Evolutionary conservation across 1,140 invertebrate genomes (phyloP).

Genomic region (Diachasmimorpha longicaudata): DNA sequence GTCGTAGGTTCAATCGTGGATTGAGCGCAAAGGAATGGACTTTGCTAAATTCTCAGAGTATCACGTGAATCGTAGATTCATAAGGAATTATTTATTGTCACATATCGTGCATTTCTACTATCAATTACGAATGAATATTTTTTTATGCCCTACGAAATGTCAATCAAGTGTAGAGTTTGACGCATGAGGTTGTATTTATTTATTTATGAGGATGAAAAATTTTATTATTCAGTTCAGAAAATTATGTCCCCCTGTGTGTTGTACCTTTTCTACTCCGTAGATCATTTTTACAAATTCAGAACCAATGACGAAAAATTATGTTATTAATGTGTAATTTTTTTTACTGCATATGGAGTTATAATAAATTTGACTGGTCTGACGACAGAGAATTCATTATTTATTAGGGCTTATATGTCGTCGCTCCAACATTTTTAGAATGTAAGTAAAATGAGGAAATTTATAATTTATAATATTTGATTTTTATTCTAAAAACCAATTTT

Average conservation of each 20-base stretch:
- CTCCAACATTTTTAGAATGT: too few relatives aligned
- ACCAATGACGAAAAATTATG: too few relatives aligned
- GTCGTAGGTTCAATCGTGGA: not conserved
- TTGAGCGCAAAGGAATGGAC: not conserved
- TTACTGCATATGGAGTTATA: too few relatives aligned
- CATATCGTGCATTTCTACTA: not conserved
- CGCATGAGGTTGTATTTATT: not conserved
- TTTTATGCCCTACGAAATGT: not conserved
- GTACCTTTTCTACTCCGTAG: not conserved
- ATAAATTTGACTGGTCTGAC: too few relatives aligned
- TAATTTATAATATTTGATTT: too few relatives aligned
- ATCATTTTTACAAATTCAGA: not conserved
- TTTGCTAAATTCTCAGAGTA: not conserved
- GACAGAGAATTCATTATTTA: too few relatives aligned
- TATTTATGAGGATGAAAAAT: not conserved
- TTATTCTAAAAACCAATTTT: too few relatives aligned
- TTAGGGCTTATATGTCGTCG: too few relatives aligned
- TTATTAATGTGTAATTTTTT: too few relatives aligned
- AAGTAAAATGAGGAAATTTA: too few relatives aligned
- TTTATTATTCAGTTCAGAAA: not conserved
- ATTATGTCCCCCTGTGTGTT: not conserved
- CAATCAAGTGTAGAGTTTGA: not conserved
- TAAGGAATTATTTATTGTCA: not conserved
- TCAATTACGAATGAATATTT: not conserved
- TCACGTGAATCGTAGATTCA: not conserved